A percentile compares a stretch with the other conserved stretches of the same genome.
Conservation (phyloP, 1,140 invertebrate species). For the Papilio machaon region DNA sequence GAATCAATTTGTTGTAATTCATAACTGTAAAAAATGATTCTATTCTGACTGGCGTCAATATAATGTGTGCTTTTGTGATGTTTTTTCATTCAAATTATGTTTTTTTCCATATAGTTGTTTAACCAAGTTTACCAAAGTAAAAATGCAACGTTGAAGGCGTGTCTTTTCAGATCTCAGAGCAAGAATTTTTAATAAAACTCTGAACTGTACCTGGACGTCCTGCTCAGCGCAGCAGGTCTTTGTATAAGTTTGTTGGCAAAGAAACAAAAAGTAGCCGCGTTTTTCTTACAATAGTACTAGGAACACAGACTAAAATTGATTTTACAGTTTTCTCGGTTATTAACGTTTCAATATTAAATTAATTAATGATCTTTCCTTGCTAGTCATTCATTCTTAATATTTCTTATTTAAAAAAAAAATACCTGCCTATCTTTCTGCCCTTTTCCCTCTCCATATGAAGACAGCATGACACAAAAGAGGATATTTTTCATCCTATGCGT, state of each 20-base stretch:
- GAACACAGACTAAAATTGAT: background rate
- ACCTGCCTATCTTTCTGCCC: no score
- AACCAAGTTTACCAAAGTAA: constrained; percentile 3
- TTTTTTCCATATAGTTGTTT: background rate
- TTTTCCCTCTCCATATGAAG: no score
- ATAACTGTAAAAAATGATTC: no score
- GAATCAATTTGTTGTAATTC: no score
- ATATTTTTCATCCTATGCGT: no score
- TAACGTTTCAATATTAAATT: background rate
- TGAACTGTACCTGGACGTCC: background rate
- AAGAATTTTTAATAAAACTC: constrained; percentile 21
- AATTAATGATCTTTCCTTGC: background rate
- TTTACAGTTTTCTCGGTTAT: background rate
- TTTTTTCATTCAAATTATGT: background rate
- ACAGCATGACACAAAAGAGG: no score
- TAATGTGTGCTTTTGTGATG: background rate
- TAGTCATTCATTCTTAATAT: no score
- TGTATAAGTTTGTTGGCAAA: background rate
- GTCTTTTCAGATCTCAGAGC: background rate
- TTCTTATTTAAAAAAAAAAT: no score
- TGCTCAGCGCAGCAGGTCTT: background rate
- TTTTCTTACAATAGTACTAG: background rate
- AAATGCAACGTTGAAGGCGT: background rate
- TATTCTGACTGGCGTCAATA: no score
- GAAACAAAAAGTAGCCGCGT: background rate